Evolutionary conservation across 2,797 vertebrate species (phyloP), one percentile per base, ranked within the genome.

Genomic region (Oryzias dopingdopingensis): DNA sequence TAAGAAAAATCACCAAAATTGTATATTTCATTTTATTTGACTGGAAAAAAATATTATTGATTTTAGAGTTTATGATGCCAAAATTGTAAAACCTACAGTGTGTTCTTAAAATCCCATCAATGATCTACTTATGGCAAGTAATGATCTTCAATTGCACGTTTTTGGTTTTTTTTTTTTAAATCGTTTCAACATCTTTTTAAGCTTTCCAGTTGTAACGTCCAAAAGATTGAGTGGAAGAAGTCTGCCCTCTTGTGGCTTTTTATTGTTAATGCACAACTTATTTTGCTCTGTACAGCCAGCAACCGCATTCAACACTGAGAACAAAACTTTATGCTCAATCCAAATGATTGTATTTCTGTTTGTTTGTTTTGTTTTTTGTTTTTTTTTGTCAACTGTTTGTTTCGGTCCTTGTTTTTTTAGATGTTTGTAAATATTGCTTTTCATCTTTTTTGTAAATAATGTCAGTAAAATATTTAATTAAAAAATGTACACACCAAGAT

Each of bases 271-370:
- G 64, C 79, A 84, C 74, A 84, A 77, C 43, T 45, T 74, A 74
- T 81, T 67, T 85, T 72, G 72, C 73, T 71, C 62, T 78, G 71
- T 76, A 18, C 42, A 68, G 59, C 46, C 14, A 5, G 65, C 56
- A 65, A 70, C 56, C 67, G 56, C 57, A 26, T 20, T 49, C 55
- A 54, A 23, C 65, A 73, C n/a, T 60, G 72, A 65, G 70, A 74
- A 68, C 44, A 49, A 75, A 60, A 67, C 66, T 65, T 14, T 80
- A 80, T 84, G 76, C 74, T 84, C 46, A 22, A 67, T 81, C 84
- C 52, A 77, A 78, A 89, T 80, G 81, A 91, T 88, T 90, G 87
- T 90, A 87, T 75, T 83, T 85, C 53, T 83, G 77, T 91, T 88
- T 26, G 2, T 4, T 26, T 26, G 5, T 26, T 26, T 20, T 20